Conservation (phyloP, 2,113 vertebrate genomes). For the Eolophus roseicapilla region DNA sequence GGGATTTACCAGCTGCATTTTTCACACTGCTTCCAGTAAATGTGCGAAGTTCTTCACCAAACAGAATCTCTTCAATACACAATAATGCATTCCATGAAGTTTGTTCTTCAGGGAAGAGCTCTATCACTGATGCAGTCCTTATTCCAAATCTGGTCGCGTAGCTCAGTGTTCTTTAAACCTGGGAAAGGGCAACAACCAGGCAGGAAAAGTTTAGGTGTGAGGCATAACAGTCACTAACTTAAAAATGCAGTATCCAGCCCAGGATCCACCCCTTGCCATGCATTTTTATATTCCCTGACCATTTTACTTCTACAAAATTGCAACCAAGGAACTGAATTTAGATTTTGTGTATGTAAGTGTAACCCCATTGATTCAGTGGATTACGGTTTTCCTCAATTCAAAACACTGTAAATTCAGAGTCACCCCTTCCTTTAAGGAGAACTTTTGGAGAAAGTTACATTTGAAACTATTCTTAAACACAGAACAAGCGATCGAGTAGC, state of each 20-base stretch:
- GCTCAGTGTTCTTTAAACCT: constrained; percentile 79
- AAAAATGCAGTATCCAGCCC: not conserved
- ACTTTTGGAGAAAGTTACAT: not conserved
- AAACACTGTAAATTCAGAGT: not conserved
- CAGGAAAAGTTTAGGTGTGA: not conserved
- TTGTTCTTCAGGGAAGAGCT: not conserved
- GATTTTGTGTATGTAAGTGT: not conserved
- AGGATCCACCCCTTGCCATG: not conserved
- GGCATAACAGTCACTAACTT: not conserved
- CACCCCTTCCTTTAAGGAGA: not conserved
- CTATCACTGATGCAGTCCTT: not conserved
- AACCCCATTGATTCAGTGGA: not conserved
- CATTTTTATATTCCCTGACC: not conserved
- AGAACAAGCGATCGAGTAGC: not conserved
- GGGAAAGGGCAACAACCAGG: not conserved
- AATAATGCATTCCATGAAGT: not conserved
- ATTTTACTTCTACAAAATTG: not conserved
- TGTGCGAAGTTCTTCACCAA: constrained; percentile 2
- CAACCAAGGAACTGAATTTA: not conserved
- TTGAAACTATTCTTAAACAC: not conserved
- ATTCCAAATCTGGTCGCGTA: not conserved
- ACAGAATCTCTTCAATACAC: not conserved
- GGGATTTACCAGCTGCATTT: not conserved
- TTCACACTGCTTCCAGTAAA: not conserved
- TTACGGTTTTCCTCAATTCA: not conserved